Percentiles rank a stretch among this genome's conserved stretches.
Conservation (phyloP, 2,888 invertebrate genomes). For the Pediacus dermestoides region DNA sequence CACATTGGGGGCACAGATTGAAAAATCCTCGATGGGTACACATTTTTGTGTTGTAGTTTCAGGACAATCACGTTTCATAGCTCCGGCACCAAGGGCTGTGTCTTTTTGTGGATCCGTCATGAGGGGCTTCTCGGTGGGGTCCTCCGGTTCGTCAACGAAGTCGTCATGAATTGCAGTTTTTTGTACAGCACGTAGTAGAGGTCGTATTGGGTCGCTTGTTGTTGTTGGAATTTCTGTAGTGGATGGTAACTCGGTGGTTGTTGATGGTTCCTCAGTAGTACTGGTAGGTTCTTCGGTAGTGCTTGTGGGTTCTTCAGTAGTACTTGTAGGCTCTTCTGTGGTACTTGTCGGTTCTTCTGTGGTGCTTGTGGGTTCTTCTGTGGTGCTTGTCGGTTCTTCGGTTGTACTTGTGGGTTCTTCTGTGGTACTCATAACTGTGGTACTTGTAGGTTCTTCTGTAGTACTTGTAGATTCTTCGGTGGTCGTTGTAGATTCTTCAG, state of each 20-base stretch:
- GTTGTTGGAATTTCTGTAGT: conserved; percentile 1
- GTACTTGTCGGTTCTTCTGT: conserved; percentile 5
- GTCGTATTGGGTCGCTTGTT: too few species aligned
- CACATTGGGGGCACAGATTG: too few species aligned
- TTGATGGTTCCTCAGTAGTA: conserved; percentile 2
- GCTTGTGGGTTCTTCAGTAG: conserved; percentile 1
- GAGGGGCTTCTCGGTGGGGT: too few species aligned
- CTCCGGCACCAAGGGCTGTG: too few species aligned
- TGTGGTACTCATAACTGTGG: not conserved
- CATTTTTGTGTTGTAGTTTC: conserved; percentile 6
- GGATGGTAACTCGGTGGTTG: not conserved
- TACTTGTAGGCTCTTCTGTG: conserved; percentile 2
- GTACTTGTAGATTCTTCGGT: not conserved
- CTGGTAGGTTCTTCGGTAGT: conserved; percentile 1
- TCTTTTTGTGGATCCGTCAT: too few species aligned
- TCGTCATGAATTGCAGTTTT: too few species aligned
- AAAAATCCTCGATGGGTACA: too few species aligned
- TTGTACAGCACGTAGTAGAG: too few species aligned
- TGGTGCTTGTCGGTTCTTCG: not conserved
- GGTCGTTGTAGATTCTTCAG: not conserved
- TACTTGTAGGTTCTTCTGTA: not conserved
- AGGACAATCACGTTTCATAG: too few species aligned
- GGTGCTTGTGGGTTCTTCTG: not conserved
- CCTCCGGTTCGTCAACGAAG: too few species aligned
- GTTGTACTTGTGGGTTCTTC: not conserved